Percentiles rank a stretch among this genome's conserved stretches.
Evolutionary conservation across 2,888 invertebrate species (phyloP).

Genomic region (Pseudolycoriella hygida): DNA sequence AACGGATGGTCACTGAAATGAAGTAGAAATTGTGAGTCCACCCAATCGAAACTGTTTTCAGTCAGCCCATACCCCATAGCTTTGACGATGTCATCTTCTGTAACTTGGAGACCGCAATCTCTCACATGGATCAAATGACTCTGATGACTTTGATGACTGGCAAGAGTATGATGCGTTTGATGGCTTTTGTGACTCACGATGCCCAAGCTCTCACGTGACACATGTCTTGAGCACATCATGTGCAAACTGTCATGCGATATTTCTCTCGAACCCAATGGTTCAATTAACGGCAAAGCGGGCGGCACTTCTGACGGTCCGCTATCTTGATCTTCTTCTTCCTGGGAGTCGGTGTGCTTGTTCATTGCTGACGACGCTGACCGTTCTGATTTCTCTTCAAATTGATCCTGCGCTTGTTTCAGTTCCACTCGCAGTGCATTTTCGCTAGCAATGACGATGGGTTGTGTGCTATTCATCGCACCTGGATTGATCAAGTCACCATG

Average conservation of each 20-base stretch:
- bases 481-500: constrained; percentile 33
- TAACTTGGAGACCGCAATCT: constrained; percentile 76
- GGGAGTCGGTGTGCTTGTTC: constrained; percentile 16
- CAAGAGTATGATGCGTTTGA: no score
- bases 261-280: constrained; percentile 61
- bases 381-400: constrained; percentile 24
- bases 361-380: constrained; percentile 16
- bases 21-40: background rate
- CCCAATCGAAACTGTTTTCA: no score
- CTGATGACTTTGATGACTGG: constrained; percentile 17
- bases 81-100: constrained; percentile 80
- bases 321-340: constrained; percentile 52
- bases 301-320: constrained; percentile 69
- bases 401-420: constrained; percentile 10
- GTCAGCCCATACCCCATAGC: constrained; percentile 49
- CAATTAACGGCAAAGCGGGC: constrained; percentile 62
- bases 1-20: constrained; percentile 59
- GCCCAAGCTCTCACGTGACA: constrained; percentile 49
- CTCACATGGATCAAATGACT: constrained; percentile 66
- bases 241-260: constrained; percentile 71
- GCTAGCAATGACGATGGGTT: background rate
- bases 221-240: constrained; percentile 27
- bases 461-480: background rate
- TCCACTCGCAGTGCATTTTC: background rate
- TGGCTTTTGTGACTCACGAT: constrained; percentile 30